Evolutionary conservation across 2,888 invertebrate genomes (phyloP).

Genomic region (Rhaphigaster nebulosa): DNA sequence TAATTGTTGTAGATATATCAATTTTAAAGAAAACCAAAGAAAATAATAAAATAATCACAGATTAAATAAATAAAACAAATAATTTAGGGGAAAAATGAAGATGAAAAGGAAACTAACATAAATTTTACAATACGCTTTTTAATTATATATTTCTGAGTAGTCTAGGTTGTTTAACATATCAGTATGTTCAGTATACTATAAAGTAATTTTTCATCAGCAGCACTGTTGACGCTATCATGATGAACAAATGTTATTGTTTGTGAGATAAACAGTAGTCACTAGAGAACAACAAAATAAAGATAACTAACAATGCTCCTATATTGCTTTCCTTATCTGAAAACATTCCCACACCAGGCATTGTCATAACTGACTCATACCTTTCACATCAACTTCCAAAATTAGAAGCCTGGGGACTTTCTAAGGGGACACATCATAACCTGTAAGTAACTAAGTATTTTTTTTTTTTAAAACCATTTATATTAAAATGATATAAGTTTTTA

Average conservation of each 20-base stretch:
- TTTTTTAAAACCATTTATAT: neutral
- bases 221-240: neutral
- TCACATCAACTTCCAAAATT: constrained; percentile 9
- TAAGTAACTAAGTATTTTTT: neutral
- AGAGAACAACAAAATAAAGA: constrained; percentile 1
- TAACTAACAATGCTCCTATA: neutral
- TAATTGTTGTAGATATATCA: too few relatives aligned
- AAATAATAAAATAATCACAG: too few relatives aligned
- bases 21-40: too few relatives aligned
- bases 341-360: neutral
- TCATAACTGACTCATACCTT: constrained; percentile 37
- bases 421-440: neutral
- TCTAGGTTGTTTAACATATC: too few relatives aligned
- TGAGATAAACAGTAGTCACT: neutral
- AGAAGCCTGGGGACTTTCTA: neutral
- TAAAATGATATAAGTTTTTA: neutral
- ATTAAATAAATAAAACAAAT: too few relatives aligned
- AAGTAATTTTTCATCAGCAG: too few relatives aligned
- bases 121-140: too few relatives aligned
- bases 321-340: neutral
- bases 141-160: too few relatives aligned
- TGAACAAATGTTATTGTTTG: neutral
- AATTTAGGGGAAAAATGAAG: too few relatives aligned
- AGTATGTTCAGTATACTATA: too few relatives aligned
- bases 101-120: too few relatives aligned